These are phyloP conservation scores for Lepidocolaptes lacrymiger DNA, from an alignment of 2,797 vertebrate genomes.

Conservation along the genomic window DNA sequence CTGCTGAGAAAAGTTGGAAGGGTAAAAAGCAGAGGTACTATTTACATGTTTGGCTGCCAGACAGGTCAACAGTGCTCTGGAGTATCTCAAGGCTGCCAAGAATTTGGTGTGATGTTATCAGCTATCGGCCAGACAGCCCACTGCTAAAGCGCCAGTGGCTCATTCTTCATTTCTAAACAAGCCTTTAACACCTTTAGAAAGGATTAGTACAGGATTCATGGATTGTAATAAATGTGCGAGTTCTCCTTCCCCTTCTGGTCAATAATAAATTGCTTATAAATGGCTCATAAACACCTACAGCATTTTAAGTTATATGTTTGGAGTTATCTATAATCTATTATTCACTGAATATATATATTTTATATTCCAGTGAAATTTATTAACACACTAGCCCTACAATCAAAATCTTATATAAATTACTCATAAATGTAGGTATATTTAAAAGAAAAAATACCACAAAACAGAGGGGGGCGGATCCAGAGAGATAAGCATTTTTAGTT, in stretches of 20 bases:
- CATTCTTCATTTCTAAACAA: neutral
- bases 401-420: neutral
- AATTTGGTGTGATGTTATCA: neutral
- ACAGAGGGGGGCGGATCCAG: fast-evolving
- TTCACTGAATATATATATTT: neutral
- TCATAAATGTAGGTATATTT: neutral
- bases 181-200: neutral
- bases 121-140: neutral
- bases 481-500: neutral
- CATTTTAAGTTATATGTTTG: neutral
- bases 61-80: neutral
- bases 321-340: neutral
- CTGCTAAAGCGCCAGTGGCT: neutral
- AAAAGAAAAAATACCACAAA: neutral
- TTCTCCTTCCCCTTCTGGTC: neutral
- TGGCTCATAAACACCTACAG: neutral
- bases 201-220: neutral
- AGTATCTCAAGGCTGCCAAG: neutral
- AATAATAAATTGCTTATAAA: slow-evolving; percentile 1
- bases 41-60: neutral
- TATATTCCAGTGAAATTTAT: neutral
- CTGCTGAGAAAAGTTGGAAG: neutral
- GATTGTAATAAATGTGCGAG: neutral
- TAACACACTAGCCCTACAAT: neutral
- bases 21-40: neutral